These are phyloP conservation scores for Sclerodermus sp. DNA, from an alignment of 2,888 invertebrate species.

Conservation along the genomic window DNA sequence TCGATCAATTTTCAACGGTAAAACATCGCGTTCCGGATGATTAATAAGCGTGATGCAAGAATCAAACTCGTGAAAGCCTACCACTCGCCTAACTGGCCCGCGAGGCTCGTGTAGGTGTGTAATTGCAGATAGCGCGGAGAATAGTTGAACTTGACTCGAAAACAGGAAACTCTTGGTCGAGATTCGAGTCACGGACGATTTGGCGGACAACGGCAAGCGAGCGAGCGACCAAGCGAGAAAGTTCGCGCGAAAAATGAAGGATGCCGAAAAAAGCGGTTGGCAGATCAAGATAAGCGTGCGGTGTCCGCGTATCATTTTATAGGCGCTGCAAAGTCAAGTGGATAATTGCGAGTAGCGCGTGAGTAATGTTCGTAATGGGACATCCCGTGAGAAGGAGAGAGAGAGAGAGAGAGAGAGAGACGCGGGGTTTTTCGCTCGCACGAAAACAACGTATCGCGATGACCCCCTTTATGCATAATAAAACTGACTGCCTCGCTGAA, in stretches of 20 bases:
- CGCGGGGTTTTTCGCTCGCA: background rate
- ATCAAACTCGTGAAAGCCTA: background rate
- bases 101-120: constrained; percentile 7
- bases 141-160: constrained; percentile 30
- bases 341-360: background rate
- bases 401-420: too few species aligned
- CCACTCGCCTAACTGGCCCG: background rate
- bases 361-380: background rate
- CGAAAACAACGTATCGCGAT: background rate
- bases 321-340: background rate
- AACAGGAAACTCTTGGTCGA: constrained; percentile 21
- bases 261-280: background rate
- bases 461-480: background rate
- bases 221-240: too few species aligned
- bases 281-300: background rate
- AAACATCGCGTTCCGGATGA: constrained; percentile 16
- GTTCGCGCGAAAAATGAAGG: too few species aligned
- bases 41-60: constrained; percentile 15
- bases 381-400: background rate
- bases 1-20: constrained; percentile 16
- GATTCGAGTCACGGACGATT: constrained; percentile 29
- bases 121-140: constrained; percentile 19
- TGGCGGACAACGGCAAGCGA: constrained; percentile 1
- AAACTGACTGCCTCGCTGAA: too few species aligned
- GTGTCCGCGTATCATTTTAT: background rate